These are phyloP conservation scores for Temnothorax unifasciatus DNA, from an alignment of 2,888 invertebrate species.

Conservation along the genomic window DNA sequence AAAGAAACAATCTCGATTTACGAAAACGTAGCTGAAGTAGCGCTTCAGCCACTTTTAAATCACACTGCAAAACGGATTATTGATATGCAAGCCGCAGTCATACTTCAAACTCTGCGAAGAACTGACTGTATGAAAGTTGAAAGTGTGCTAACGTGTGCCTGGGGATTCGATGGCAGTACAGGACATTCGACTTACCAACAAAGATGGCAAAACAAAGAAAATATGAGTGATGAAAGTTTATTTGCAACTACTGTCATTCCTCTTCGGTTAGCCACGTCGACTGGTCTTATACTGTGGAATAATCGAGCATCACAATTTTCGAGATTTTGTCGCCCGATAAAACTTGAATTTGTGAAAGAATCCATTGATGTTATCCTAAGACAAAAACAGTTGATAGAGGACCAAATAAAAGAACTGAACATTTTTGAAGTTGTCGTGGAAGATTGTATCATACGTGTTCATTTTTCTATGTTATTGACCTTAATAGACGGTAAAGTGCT, in stretches of 20 bases:
- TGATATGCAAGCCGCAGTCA: constrained; percentile 15
- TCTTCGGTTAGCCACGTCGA: neutral
- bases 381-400: neutral
- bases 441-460: neutral
- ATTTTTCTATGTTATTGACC: neutral
- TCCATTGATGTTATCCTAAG: neutral
- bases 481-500: neutral
- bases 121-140: neutral
- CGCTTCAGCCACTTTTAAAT: constrained; percentile 31
- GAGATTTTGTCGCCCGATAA: neutral
- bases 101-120: neutral
- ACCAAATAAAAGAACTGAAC: neutral
- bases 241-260: neutral
- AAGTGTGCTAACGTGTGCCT: no score
- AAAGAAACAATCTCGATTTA: neutral
- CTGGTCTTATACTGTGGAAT: neutral
- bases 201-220: no score
- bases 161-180: no score
- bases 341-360: neutral
- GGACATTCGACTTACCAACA: no score
- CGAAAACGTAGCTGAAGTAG: constrained; percentile 15
- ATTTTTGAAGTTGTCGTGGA: neutral
- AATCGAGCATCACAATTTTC: neutral
- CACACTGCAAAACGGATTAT: constrained; percentile 28
- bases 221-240: neutral